A percentile compares a stretch with the other conserved stretches of the same genome.
Conservation (phyloP, 1,140 invertebrate genomes). For the Myzus persicae region DNA sequence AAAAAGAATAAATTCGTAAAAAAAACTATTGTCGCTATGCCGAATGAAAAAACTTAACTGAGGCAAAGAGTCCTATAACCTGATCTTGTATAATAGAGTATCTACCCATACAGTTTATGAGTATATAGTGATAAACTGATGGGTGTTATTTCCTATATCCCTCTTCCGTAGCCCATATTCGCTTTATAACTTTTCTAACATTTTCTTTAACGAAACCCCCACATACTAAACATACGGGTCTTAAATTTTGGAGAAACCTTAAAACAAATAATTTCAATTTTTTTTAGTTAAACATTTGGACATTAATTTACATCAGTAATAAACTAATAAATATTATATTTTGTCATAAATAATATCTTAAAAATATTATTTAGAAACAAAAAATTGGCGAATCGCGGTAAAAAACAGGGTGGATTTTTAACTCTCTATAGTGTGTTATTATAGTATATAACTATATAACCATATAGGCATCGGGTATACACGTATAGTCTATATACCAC, state of each 20-base stretch:
- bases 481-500: neutral
- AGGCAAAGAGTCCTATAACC: no score
- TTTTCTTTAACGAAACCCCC: neutral
- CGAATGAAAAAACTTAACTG: no score
- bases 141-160: no score
- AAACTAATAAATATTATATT: neutral
- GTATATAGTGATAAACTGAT: no score
- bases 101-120: no score
- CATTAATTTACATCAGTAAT: neutral
- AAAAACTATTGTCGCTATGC: neutral
- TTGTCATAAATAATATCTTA: neutral
- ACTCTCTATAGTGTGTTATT: neutral
- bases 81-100: no score
- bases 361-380: neutral
- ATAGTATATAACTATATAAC: neutral
- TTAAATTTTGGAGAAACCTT: neutral
- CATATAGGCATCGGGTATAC: neutral
- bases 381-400: neutral
- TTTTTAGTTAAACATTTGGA: neutral
- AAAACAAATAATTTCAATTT: neutral
- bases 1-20: neutral
- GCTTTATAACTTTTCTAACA: no score
- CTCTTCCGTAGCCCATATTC: no score
- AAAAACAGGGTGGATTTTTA: no score
- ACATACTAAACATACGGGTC: no score